These are phyloP conservation scores for Talpa occidentalis DNA, from an alignment of 2,113 vertebrate species.

Conservation along the genomic window DNA sequence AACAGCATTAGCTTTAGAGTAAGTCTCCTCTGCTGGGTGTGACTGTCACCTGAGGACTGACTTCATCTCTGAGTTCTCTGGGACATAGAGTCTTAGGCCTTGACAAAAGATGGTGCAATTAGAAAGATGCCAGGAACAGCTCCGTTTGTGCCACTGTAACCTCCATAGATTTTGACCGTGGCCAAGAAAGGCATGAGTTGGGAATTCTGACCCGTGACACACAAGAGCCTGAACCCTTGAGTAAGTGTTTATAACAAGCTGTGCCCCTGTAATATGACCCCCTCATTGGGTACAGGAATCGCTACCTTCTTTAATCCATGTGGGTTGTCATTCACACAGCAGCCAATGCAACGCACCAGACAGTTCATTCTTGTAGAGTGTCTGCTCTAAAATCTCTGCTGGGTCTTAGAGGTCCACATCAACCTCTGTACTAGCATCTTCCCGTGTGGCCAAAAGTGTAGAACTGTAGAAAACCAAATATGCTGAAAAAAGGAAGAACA, in stretches of 20 bases:
- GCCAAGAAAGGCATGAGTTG: neutral
- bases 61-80: neutral
- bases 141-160: neutral
- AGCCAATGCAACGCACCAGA: neutral
- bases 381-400: neutral
- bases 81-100: neutral
- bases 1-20: neutral
- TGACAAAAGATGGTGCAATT: neutral
- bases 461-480: neutral
- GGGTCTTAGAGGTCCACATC: neutral
- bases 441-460: neutral
- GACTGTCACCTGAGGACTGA: neutral
- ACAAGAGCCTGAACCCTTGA: neutral
- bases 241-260: neutral
- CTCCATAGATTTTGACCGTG: neutral
- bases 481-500: neutral
- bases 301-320: neutral
- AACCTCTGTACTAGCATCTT: neutral
- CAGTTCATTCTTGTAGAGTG: neutral
- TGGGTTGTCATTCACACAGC: neutral
- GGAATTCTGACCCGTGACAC: neutral
- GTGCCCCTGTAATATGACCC: neutral
- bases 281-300: slow-evolving; percentile 12
- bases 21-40: neutral
- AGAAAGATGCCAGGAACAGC: neutral